Evolutionary conservation across 2,797 vertebrate species (phyloP).

Genomic region (Poeciliopsis paucimaculata): DNA sequence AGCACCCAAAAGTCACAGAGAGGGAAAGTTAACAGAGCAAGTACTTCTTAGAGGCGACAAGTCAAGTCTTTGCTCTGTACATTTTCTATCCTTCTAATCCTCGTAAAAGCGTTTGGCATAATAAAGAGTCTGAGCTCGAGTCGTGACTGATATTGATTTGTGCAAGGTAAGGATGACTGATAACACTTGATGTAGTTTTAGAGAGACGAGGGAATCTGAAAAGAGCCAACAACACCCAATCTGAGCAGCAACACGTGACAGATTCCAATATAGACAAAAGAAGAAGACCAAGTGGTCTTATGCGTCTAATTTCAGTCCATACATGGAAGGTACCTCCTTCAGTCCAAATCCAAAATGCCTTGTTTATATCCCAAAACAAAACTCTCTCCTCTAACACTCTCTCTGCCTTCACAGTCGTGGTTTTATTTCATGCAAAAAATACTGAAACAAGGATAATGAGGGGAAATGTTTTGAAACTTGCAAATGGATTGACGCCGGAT

Average conservation of each 20-base stretch:
- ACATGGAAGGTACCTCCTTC: conserved; percentile 1
- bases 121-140: conserved; percentile 36
- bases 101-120: conserved; percentile 28
- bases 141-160: conserved; percentile 53
- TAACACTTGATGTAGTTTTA: conserved; percentile 29
- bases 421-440: conserved; percentile 53
- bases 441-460: conserved; percentile 46
- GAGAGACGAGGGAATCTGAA: conserved; percentile 16
- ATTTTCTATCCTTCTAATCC: conserved; percentile 52
- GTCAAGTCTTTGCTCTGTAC: conserved; percentile 22
- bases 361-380: conserved; percentile 14
- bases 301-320: conserved; percentile 5
- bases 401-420: conserved; percentile 54
- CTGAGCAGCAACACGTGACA: background rate
- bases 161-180: conserved; percentile 42
- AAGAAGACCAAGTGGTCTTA: conserved; percentile 4
- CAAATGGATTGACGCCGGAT: conserved; percentile 31
- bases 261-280: background rate
- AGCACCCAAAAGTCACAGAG: conserved; percentile 33
- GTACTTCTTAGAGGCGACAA: conserved; percentile 43
- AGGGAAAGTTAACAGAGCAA: conserved; percentile 31
- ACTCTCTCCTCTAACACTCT: conserved; percentile 35
- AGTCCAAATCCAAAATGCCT: background rate
- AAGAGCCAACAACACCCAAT: conserved; percentile 23
- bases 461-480: conserved; percentile 43